Evolutionary conservation across 2,797 vertebrate genomes (phyloP).

Genomic region (Pipistrellus kuhlii): DNA sequence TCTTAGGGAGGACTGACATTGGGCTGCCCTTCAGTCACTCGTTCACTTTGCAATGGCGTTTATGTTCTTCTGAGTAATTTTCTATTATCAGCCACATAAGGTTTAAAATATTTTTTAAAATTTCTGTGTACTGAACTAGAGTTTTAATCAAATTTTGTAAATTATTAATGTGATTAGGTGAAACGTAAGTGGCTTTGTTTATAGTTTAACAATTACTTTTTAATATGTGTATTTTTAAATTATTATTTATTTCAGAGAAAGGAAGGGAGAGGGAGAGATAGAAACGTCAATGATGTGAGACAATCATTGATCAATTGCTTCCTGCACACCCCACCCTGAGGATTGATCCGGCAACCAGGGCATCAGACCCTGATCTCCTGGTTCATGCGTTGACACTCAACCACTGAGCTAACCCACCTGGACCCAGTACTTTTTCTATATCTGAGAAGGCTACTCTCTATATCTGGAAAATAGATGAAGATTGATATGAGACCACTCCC

Average conservation of each 20-base stretch:
- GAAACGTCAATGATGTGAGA: too few relatives aligned
- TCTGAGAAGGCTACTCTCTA: neutral
- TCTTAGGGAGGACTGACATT: neutral
- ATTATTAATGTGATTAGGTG: conserved; percentile 34
- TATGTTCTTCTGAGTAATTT: neutral
- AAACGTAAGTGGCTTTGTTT: conserved; percentile 28
- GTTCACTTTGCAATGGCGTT: neutral
- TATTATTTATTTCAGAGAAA: too few relatives aligned
- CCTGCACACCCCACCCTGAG: too few relatives aligned
- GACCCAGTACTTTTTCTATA: neutral
- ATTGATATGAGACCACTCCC: neutral
- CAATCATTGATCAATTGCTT: too few relatives aligned
- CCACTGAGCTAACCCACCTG: too few relatives aligned
- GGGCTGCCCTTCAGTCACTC: neutral
- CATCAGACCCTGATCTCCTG: too few relatives aligned
- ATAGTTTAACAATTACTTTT: neutral
- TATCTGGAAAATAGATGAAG: conserved; percentile 27
- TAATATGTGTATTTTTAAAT: too few relatives aligned
- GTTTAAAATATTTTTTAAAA: neutral
- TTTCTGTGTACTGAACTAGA: neutral
- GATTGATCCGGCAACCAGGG: too few relatives aligned
- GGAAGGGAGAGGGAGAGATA: too few relatives aligned
- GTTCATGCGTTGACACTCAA: too few relatives aligned
- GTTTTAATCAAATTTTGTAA: conserved; percentile 62
- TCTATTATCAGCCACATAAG: neutral